Conservation (phyloP, 2,113 vertebrate genomes). For the Poecile atricapillus region DNA sequence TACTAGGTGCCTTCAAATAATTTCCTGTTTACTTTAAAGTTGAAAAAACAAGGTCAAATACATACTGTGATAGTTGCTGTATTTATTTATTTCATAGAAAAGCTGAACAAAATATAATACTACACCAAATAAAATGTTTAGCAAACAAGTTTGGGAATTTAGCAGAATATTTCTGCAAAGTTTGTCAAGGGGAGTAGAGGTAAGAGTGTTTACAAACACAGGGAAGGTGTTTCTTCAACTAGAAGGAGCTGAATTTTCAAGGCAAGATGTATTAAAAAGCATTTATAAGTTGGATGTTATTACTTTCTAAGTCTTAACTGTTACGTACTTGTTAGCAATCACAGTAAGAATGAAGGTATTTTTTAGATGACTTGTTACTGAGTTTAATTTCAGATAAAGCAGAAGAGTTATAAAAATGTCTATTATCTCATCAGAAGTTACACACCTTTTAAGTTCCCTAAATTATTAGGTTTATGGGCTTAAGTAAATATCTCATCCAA, state of each 20-base stretch:
- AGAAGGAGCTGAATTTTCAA: not conserved
- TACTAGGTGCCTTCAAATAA: not conserved
- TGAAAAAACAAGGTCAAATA: not conserved
- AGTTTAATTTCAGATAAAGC: not conserved
- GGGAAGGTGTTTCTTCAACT: not conserved
- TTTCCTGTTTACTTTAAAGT: not conserved
- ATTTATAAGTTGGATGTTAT: not conserved
- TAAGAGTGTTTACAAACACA: not conserved
- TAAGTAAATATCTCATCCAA: not conserved
- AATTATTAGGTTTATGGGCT: not conserved
- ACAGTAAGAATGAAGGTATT: not conserved
- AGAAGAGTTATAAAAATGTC: not conserved
- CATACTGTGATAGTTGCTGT: not conserved
- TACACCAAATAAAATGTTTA: not conserved
- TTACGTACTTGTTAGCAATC: not conserved
- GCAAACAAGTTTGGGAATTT: not conserved
- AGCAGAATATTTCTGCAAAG: not conserved
- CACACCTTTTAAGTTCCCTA: not conserved
- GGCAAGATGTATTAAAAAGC: not conserved
- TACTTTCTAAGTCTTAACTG: not conserved
- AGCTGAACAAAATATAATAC: not conserved
- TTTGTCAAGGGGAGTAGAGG: not conserved
- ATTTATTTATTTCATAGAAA: not conserved
- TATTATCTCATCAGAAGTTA: not conserved
- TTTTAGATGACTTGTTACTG: not conserved